These are phyloP conservation scores for Ctena decussata DNA, from an alignment of 2,888 invertebrate species.

Conservation along the genomic window DNA sequence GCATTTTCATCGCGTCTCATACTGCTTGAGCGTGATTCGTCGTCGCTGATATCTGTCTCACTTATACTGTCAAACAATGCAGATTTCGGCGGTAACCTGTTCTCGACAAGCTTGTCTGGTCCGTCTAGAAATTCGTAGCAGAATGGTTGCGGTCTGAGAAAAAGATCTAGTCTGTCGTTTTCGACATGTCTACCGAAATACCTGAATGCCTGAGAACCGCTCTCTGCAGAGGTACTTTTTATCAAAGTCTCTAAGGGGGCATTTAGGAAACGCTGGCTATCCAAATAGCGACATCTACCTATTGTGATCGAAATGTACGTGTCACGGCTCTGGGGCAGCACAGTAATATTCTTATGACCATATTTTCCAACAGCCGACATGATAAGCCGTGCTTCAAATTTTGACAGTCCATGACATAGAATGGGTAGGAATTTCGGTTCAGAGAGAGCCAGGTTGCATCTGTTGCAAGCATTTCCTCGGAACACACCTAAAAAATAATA, in stretches of 20 bases:
- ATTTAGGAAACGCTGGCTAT: conserved; percentile 8
- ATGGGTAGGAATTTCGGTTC: background rate
- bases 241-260: background rate
- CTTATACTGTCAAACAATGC: background rate
- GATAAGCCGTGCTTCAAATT: background rate
- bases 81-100: background rate
- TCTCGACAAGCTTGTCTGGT: background rate
- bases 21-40: background rate
- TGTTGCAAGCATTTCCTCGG: background rate
- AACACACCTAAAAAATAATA: background rate
- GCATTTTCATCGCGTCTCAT: background rate
- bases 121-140: background rate
- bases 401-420: background rate
- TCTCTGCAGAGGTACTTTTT: background rate
- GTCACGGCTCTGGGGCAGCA: background rate
- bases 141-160: background rate
- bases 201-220: background rate
- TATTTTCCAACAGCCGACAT: background rate
- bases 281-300: background rate
- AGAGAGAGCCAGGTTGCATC: conserved; percentile 7
- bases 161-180: background rate
- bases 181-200: background rate
- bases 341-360: background rate
- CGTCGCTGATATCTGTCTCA: background rate
- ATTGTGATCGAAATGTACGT: background rate